phyloP scores from a whole-genome alignment of 37 sponge, comb jelly and placozoan genomes.

The Oopsacas minuta region DNA sequence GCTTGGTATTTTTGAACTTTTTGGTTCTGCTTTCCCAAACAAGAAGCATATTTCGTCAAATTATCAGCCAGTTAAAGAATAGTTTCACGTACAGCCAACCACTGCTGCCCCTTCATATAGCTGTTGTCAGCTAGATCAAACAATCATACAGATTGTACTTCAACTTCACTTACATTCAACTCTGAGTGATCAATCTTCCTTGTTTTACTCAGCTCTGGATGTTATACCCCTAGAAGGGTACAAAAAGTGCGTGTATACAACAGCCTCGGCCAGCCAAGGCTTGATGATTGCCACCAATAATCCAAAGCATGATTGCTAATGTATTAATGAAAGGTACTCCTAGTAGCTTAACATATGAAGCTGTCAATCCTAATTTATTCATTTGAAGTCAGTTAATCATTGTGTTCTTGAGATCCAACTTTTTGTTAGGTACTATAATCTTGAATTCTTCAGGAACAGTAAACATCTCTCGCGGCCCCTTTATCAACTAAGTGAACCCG shows the following conservation, averaged over 20 bases:
- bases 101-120: slow-evolving; percentile 31
- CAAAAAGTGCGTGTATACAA: slow-evolving; percentile 24
- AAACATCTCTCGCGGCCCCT: slow-evolving; percentile 12
- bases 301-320: slow-evolving; percentile 23
- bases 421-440: slow-evolving; percentile 25
- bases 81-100: slow-evolving; percentile 22
- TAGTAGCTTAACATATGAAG: slow-evolving; percentile 18
- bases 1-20: slow-evolving; percentile 18
- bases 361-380: slow-evolving; percentile 27
- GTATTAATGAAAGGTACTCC: slow-evolving; percentile 30
- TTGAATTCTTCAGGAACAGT: slow-evolving; percentile 26
- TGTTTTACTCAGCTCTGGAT: slow-evolving; percentile 25
- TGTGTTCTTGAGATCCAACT: slow-evolving; percentile 31
- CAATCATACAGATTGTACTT: slow-evolving; percentile 23
- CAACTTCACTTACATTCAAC: slow-evolving; percentile 21
- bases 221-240: slow-evolving; percentile 32
- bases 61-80: slow-evolving; percentile 34
- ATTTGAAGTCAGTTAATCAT: slow-evolving; percentile 30
- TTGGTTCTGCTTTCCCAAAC: slow-evolving; percentile 24
- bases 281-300: slow-evolving; percentile 35
- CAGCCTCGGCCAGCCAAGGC: slow-evolving; percentile 22
- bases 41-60: slow-evolving; percentile 32
- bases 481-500: slow-evolving; percentile 18
- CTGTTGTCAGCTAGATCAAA: slow-evolving; percentile 23
- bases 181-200: slow-evolving; percentile 19